Base-by-base conservation (phyloP, 2,113 vertebrate genomes). In the Thalassoma bifasciatum region DNA sequence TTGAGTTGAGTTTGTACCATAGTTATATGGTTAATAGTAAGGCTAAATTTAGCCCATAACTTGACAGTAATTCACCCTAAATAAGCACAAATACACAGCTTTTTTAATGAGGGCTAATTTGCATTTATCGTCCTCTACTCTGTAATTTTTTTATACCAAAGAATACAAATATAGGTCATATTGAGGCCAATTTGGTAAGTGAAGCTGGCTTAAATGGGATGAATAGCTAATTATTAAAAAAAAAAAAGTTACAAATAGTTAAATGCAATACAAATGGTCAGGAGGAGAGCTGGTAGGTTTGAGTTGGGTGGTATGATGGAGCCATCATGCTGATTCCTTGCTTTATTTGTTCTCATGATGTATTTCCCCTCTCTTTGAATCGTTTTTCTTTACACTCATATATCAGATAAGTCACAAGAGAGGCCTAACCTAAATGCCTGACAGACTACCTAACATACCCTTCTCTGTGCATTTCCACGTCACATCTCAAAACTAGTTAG, bases 291-390 rank as follows among this genome's bases (percentile, higher is more conserved):
- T 30, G 59, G 56, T 47, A 61, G 73, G 79, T 51, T 47, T 34
- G 51, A 57, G 42, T 53, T 49, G 77, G 71, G 76, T 36, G 40
- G 58, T 66, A 61, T 42, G 58, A 60, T n/a, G 30, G 62, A 56
- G 75, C 63, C 56, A 57, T 69, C 66, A 64, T 37, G 77, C 61
- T 88, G 81, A 87, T 85, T 84, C 64, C 78, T 74, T 36, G 60
- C 77, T 86, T 82, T 78, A 60, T 73, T 77, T 70, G 65, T 50
- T 70, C 30, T 82, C 68, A 85, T n/a, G 85, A 70, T 66, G 65
- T 87, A 81, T 89, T 75, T 82, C 59, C 36, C n/a, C 42, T 59
- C 12, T 17, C 88, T 92, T 88, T 93, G 89, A 92, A 87, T 86
- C 79, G 62, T 66, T 75, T n/a, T 59, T 47, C 64, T 81, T 65